Percentiles rank a stretch among this genome's conserved stretches.
These are phyloP conservation scores for Caenorhabditis drosophilae DNA, from an alignment of 2,888 invertebrate genomes.

Conservation along the genomic window DNA sequence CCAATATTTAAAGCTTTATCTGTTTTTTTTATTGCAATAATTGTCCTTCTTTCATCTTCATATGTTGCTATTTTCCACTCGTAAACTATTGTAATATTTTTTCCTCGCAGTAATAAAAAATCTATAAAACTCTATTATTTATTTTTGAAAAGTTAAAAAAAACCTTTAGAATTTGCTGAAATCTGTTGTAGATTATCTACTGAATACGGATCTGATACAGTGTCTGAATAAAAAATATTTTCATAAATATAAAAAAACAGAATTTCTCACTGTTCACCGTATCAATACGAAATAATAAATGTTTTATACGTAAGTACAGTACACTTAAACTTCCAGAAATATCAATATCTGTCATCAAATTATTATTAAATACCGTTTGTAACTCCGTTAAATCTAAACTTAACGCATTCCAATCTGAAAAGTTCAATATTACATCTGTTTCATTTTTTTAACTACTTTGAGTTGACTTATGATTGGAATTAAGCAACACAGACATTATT, in stretches of 20 bases:
- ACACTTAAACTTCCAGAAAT: conserved; percentile 11
- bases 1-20: conserved; percentile 26
- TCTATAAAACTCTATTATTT: conserved; percentile 14
- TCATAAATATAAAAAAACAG: background rate
- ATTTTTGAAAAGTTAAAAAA: conserved; percentile 7
- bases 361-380: background rate
- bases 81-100: conserved; percentile 22
- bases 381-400: conserved; percentile 13
- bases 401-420: conserved; percentile 14
- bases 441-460: background rate
- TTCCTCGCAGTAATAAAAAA: conserved; percentile 24
- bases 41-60: conserved; percentile 26
- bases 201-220: conserved; percentile 28
- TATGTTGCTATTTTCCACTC: conserved; percentile 29
- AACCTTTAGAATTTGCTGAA: conserved; percentile 19
- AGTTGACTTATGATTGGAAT: background rate
- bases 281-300: conserved; percentile 21
- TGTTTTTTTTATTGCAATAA: conserved; percentile 18
- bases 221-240: conserved; percentile 19
- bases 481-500: background rate
- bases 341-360: conserved; percentile 2
- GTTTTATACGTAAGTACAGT: conserved; percentile 8
- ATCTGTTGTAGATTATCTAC: conserved; percentile 32
- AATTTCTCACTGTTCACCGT: conserved; percentile 8
- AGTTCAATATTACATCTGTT: background rate